phyloP scores from a whole-genome alignment of 2,113 vertebrate genomes.

The Salvelinus fontinalis region DNA sequence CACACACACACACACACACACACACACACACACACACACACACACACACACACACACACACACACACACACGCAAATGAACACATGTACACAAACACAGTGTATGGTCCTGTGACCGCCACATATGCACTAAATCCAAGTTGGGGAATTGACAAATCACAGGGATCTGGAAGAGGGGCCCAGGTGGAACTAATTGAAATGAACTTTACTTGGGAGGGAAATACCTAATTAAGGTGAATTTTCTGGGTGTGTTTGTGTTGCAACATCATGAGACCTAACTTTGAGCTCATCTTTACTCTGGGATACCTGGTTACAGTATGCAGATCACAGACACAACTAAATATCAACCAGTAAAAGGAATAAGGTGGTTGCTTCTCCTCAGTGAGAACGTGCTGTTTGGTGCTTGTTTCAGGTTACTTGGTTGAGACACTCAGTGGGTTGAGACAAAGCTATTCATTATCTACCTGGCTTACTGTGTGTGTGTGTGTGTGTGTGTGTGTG shows the following conservation, averaged over 20 bases:
- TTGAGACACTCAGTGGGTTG: slow-evolving; percentile 26
- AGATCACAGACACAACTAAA: slow-evolving; percentile 43
- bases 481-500: background rate
- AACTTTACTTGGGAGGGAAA: slow-evolving; percentile 83
- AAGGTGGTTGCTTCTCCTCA: slow-evolving; percentile 67
- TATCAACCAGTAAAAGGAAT: slow-evolving; percentile 56
- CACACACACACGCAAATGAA: slow-evolving; percentile 31
- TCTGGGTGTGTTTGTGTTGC: slow-evolving; percentile 78
- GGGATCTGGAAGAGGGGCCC: slow-evolving; percentile 70
- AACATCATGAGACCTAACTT: slow-evolving; percentile 81
- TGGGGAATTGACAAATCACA: slow-evolving; percentile 76
- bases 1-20: slow-evolving; percentile 53
- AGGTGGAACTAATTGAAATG: slow-evolving; percentile 89
- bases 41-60: slow-evolving; percentile 61
- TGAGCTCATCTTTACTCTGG: slow-evolving; percentile 69
- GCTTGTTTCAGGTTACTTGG: slow-evolving; percentile 54
- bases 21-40: slow-evolving; percentile 60
- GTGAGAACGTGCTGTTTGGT: slow-evolving; percentile 59
- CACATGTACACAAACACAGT: slow-evolving; percentile 19
- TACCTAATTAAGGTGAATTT: slow-evolving; percentile 91
- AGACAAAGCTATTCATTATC: slow-evolving; percentile 63
- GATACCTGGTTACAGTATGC: slow-evolving; percentile 46
- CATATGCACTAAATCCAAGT: slow-evolving; percentile 50
- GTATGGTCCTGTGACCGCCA: background rate
- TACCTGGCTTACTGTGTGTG: slow-evolving; percentile 26